Percentiles rank a stretch among this genome's conserved stretches.
Conservation (phyloP, 2,888 invertebrate genomes). For the Phrixothrix hirtus region DNA sequence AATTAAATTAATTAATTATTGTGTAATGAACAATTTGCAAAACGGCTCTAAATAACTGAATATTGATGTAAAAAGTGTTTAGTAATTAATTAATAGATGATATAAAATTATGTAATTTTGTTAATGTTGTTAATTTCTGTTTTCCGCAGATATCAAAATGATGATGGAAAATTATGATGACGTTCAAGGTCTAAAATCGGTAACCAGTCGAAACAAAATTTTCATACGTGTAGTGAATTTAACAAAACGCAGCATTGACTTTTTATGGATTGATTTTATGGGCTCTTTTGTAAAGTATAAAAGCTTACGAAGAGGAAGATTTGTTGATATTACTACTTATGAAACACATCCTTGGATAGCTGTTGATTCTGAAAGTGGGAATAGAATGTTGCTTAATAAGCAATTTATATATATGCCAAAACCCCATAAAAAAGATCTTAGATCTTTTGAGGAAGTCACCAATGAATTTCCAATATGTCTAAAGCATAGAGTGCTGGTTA, state of each 20-base stretch:
- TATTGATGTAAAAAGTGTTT: too few species aligned
- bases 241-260: constrained; percentile 60
- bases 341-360: constrained; percentile 87
- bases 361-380: constrained; percentile 69
- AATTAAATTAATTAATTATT: too few species aligned
- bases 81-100: too few species aligned
- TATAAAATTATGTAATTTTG: too few species aligned
- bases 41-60: too few species aligned
- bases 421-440: constrained; percentile 45
- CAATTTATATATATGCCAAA: constrained; percentile 56
- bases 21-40: too few species aligned
- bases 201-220: constrained; percentile 45
- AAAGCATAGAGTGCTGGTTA: constrained; percentile 53
- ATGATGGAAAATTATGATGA: constrained; percentile 1
- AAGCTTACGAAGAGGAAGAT: constrained; percentile 59
- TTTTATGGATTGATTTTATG: constrained; percentile 79
- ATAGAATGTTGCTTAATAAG: constrained; percentile 65
- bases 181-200: neutral
- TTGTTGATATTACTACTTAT: constrained; percentile 73
- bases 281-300: constrained; percentile 67
- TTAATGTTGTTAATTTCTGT: too few species aligned
- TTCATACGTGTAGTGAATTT: constrained; percentile 67
- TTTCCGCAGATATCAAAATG: too few species aligned
- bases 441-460: constrained; percentile 1
- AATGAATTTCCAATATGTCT: constrained; percentile 1